Percentiles rank a stretch among this genome's conserved stretches.
These are phyloP conservation scores for Zaprionus camerounensis DNA, from an alignment of 1,140 invertebrate species.

Conservation along the genomic window DNA sequence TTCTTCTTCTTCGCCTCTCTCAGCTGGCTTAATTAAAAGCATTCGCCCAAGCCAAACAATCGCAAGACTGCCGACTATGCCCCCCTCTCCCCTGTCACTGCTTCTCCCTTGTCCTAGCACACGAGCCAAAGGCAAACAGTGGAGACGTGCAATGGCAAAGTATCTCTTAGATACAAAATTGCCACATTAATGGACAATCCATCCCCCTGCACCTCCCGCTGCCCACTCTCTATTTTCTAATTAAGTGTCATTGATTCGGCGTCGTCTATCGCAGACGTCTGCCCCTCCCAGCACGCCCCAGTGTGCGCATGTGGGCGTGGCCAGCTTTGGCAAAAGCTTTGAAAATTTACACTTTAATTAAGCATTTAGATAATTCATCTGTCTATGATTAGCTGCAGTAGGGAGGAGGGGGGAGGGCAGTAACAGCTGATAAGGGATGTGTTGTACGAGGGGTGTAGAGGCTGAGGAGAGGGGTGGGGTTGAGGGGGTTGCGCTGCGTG, in stretches of 20 bases:
- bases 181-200: constrained; percentile 40
- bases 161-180: constrained; percentile 51
- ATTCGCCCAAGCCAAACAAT: constrained; percentile 62
- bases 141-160: constrained; percentile 24
- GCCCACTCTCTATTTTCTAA: constrained; percentile 57
- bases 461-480: neutral
- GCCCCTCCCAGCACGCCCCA: too few species aligned
- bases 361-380: constrained; percentile 69
- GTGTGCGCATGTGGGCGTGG: constrained; percentile 24
- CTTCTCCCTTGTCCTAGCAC: constrained; percentile 3
- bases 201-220: neutral
- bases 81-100: neutral
- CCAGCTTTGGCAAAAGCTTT: constrained; percentile 42
- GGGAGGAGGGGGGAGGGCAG: neutral
- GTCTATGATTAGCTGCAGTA: constrained; percentile 68
- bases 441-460: neutral
- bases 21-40: constrained; percentile 72
- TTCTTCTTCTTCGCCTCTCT: constrained; percentile 14
- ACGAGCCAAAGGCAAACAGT: constrained; percentile 50
- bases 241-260: constrained; percentile 76
- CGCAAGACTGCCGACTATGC: neutral
- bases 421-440: neutral
- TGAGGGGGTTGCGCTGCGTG: constrained; percentile 3
- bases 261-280: constrained; percentile 16
- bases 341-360: constrained; percentile 76